Conservation (phyloP, 2,797 vertebrate genomes). For the Rhabdophis nuchalis region DNA sequence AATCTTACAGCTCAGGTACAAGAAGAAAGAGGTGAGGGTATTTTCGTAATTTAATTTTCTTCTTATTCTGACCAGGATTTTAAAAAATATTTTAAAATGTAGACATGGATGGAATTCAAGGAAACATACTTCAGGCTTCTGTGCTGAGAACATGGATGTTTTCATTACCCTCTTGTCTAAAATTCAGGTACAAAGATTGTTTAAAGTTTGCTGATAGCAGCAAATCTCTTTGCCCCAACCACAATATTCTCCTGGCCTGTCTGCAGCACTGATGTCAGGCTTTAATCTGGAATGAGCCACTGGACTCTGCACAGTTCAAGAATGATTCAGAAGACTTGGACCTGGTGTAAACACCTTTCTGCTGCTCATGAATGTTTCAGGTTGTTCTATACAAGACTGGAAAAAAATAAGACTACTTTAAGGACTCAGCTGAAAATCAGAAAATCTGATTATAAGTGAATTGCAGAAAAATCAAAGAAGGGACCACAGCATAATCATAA, state of each 20-base stretch:
- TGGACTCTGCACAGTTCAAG: neutral
- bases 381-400: neutral
- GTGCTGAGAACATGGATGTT: neutral
- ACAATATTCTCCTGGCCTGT: neutral
- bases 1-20: conserved; percentile 6
- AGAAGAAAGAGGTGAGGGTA: conserved; percentile 8
- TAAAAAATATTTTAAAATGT: neutral
- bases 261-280: neutral
- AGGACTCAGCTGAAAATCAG: neutral
- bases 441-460: neutral
- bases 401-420: neutral
- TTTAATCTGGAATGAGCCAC: neutral
- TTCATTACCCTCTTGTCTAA: neutral
- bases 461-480: neutral
- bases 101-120: neutral
- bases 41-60: neutral
- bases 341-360: neutral
- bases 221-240: neutral
- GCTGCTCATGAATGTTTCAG: neutral
- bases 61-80: neutral
- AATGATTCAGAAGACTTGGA: neutral
- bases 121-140: neutral
- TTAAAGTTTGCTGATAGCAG: neutral
- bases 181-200: neutral
- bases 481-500: neutral